phyloP scores from a whole-genome alignment of 2,113 vertebrate species.

The Triplophysa siluroides region DNA sequence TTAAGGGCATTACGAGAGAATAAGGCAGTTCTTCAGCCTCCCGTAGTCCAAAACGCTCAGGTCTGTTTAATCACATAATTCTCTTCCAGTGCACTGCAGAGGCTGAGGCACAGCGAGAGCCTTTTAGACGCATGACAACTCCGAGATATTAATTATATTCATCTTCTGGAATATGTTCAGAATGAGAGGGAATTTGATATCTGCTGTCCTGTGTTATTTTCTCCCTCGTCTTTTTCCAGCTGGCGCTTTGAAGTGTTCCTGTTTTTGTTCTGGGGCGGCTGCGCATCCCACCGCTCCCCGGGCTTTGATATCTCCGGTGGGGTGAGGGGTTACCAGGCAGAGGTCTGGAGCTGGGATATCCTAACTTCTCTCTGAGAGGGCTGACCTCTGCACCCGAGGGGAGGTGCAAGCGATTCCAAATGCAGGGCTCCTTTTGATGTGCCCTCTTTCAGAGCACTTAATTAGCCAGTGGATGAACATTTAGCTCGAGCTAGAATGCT shows the following conservation, averaged over 20 bases:
- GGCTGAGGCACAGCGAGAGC: conserved; percentile 84
- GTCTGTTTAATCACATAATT: conserved; percentile 97
- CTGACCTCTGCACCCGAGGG: conserved; percentile 74
- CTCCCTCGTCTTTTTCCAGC: conserved; percentile 68
- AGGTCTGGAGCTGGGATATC: conserved; percentile 71
- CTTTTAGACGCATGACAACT: conserved; percentile 90
- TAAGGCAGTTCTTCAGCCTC: conserved; percentile 87
- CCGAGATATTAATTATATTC: conserved; percentile 95
- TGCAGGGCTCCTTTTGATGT: conserved; percentile 73
- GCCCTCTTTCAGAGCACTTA: conserved; percentile 73
- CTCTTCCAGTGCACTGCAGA: conserved; percentile 91
- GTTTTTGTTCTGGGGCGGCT: conserved; percentile 73
- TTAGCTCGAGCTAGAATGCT: conserved; percentile 75
- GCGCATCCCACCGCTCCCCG: conserved; percentile 68
- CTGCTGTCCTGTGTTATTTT: conserved; percentile 57
- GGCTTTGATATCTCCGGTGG: conserved; percentile 74
- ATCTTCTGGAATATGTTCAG: conserved; percentile 73
- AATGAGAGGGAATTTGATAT: conserved; percentile 76
- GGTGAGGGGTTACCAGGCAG: conserved; percentile 76
- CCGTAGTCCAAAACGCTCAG: conserved; percentile 92
- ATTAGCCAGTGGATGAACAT: conserved; percentile 79
- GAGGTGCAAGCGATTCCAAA: conserved; percentile 66
- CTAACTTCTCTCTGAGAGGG: conserved; percentile 73
- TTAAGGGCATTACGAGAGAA: conserved; percentile 92
- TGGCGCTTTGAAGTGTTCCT: conserved; percentile 72